Base-by-base conservation (phyloP, 1,140 invertebrate species). In the Carposina sasakii region DNA sequence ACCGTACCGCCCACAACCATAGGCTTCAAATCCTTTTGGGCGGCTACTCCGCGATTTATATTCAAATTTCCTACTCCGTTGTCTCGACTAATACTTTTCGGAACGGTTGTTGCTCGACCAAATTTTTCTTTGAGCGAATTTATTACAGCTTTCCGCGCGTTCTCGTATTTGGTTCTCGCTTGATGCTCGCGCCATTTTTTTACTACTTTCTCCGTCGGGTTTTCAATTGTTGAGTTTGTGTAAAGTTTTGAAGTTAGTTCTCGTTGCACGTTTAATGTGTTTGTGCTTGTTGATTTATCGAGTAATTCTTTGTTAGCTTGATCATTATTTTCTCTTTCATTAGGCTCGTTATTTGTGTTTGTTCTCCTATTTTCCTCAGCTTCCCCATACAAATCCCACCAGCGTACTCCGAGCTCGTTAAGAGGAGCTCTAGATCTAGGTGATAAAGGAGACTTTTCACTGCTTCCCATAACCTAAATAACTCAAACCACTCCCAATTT, bases 61-160 rank as follows among this genome's bases (percentile, higher is more conserved):
- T 75, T 82, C 67, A 59, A 67, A 76, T 79, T 78, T 79, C 71
- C 75, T 75, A 78, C 71, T 64, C 66, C 69, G 71, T 79, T 71
- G 71, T 73, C 75, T 74, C 63, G 71, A 52, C 57, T 70, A 57
- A 66, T 69, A 60, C 69, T 70, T 49, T 56, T 48, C 19, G 64
- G 55, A 43, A 63, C 56, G 60, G 59, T 60, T 63, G 60, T 63
- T 33, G 37, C 16, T 21, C 22, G 19, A 40, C 48, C 50, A 54
- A 76, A 76, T 74, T 83, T 83, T 60, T 71, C 68, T 67, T 77
- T 81, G 63, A 81, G 68, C 55, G 75, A 76, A 67, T 72, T 73
- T 64, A 81, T 83, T 65, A 83, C 64, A 20, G 74, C 70, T 46
- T 55, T 67, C 60, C 67, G 74, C 45, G 72, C 69, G 57, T 63